Percentiles rank a stretch among this genome's conserved stretches.
Conservation (phyloP, 2,797 vertebrate species). For the Bradypodion ventrale region DNA sequence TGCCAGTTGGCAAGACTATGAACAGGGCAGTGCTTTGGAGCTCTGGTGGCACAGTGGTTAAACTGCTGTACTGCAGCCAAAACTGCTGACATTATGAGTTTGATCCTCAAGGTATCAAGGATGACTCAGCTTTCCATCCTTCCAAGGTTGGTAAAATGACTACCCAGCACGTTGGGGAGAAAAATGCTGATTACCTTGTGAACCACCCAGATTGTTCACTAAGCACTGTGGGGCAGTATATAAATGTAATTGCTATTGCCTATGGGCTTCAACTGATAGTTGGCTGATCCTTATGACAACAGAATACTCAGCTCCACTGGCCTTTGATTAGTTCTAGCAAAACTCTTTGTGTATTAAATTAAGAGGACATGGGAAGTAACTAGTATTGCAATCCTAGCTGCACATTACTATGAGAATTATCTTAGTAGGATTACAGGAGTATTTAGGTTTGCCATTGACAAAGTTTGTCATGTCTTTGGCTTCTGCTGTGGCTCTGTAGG, state of each 20-base stretch:
- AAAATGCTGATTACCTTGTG: too few relatives aligned
- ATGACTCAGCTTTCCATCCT: too few relatives aligned
- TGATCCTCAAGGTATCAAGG: too few relatives aligned
- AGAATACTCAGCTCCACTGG: neutral
- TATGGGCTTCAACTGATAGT: neutral
- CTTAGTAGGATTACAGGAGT: neutral
- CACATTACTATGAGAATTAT: neutral
- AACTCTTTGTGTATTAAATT: neutral
- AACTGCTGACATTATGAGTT: too few relatives aligned
- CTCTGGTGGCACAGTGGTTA: too few relatives aligned
- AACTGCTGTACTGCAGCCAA: too few relatives aligned
- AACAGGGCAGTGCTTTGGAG: neutral
- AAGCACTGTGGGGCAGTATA: too few relatives aligned
- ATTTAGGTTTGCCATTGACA: neutral
- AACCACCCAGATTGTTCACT: too few relatives aligned
- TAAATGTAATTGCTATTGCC: too few relatives aligned
- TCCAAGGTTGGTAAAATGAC: too few relatives aligned
- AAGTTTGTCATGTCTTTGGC: neutral
- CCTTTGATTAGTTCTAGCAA: neutral
- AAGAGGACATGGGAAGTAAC: neutral
- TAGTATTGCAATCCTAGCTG: neutral
- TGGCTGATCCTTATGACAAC: neutral
- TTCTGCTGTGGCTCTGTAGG: neutral
- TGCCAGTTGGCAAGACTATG: neutral
- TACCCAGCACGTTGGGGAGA: too few relatives aligned